Evolutionary conservation across 2,888 invertebrate genomes (phyloP), one percentile per base, ranked within the genome.

Genomic region (Lissonota sp.): DNA sequence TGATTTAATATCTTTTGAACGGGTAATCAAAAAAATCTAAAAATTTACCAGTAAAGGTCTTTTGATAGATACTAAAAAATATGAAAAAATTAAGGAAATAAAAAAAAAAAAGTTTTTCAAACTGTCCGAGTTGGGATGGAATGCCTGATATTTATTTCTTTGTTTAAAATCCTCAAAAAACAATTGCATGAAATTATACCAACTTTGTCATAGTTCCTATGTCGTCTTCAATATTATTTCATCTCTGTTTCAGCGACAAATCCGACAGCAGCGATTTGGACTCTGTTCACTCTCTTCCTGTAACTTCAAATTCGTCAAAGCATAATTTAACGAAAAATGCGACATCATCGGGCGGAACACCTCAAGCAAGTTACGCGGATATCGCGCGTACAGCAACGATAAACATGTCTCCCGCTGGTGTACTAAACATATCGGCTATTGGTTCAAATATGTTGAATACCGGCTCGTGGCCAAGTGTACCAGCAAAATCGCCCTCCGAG

Each of bases 231-330:
- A 26, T 1, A 26, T 26, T 26, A 26, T 26, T 3, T 26, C 26
- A 26, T 3, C 46, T 64, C 5, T 46, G 40, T 87, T 88, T 7
- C 84, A 93, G 93, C 87, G 97, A 97, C 89, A 97, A 97, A 93
- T 96, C 96, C 83, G 97, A 97, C 91, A 97, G 97, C 86, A 96
- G 96, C 90, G 96, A 96, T 92, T 94, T 96, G 88, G 97, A 97
- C 90, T 97, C 97, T 12, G 96, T 97, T 85, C 97, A 97, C 93
- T 97, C 97, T 85, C 93, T 97, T 89, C 97, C 97, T 39, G 95
- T 96, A 26, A 93, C 93, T 40, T 93, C 93, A 16, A 93, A 93
- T 40, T 92, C 92, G 5, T 92, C 92, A n/a, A 91, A 92, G 83
- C 91, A 91, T 84, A 87, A 89, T 86, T 85, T 89, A 55, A 89